These are phyloP conservation scores for Delia radicum DNA, from an alignment of 1,140 invertebrate genomes.

Conservation along the genomic window DNA sequence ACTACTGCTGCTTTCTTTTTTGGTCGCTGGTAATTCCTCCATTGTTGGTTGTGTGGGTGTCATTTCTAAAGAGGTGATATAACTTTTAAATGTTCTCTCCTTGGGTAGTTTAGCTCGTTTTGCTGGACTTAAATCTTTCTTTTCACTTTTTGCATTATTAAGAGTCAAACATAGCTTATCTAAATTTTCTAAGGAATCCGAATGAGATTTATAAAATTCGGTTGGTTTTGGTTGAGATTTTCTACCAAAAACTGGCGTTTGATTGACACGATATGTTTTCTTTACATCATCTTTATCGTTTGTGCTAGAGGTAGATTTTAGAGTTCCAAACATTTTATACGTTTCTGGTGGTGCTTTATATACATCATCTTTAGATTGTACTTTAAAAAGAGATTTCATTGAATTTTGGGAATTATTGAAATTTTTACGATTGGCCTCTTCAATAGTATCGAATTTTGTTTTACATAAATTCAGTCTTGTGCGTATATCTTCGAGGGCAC, in stretches of 20 bases:
- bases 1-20: background rate
- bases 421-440: constrained; percentile 45
- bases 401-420: constrained; percentile 45
- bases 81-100: constrained; percentile 27
- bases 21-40: background rate
- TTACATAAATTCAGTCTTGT: constrained; percentile 46
- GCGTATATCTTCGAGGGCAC: constrained; percentile 46
- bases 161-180: background rate
- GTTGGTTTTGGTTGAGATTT: constrained; percentile 24
- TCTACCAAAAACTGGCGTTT: constrained; percentile 51
- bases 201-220: constrained; percentile 36
- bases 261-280: constrained; percentile 48
- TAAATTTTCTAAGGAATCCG: constrained; percentile 46
- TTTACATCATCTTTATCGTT: background rate
- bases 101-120: background rate
- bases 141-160: background rate
- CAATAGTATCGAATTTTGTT: constrained; percentile 48
- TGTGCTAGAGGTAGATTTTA: constrained; percentile 35
- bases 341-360: constrained; percentile 42
- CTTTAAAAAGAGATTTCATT: constrained; percentile 50
- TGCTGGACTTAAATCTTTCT: constrained; percentile 7
- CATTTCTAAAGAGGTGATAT: constrained; percentile 16
- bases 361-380: constrained; percentile 19
- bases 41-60: background rate
- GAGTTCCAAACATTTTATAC: constrained; percentile 49